Conservation (phyloP, 2,797 vertebrate species). For the Ispidina picta region DNA sequence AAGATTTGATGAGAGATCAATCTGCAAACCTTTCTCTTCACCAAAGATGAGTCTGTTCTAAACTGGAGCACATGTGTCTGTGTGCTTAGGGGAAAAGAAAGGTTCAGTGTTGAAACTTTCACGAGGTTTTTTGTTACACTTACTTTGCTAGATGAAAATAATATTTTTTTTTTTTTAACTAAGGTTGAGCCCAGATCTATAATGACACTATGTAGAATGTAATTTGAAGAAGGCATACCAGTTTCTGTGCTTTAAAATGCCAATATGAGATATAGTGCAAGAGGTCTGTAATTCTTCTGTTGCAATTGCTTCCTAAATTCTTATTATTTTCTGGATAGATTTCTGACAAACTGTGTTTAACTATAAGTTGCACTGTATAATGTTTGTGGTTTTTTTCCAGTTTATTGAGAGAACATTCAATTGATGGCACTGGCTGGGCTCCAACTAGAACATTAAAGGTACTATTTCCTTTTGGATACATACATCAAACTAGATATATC, state of each 20-base stretch:
- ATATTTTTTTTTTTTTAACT: neutral
- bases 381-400: conserved; percentile 72
- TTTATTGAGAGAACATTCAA: conserved; percentile 97
- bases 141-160: neutral
- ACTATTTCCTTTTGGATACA: conserved; percentile 29
- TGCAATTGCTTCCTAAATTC: neutral
- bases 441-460: conserved; percentile 98
- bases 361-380: neutral
- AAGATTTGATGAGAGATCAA: neutral
- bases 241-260: neutral
- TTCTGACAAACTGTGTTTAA: neutral
- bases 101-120: neutral
- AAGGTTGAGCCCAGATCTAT: neutral
- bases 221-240: neutral
- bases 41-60: neutral
- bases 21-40: neutral
- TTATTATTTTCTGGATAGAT: neutral
- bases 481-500: neutral
- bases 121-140: neutral
- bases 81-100: neutral
- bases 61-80: neutral
- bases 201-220: neutral
- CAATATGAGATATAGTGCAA: neutral
- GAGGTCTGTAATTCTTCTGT: neutral
- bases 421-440: conserved; percentile 98